Base-by-base conservation (phyloP, 1,140 invertebrate species). In the Sipha flava region DNA sequence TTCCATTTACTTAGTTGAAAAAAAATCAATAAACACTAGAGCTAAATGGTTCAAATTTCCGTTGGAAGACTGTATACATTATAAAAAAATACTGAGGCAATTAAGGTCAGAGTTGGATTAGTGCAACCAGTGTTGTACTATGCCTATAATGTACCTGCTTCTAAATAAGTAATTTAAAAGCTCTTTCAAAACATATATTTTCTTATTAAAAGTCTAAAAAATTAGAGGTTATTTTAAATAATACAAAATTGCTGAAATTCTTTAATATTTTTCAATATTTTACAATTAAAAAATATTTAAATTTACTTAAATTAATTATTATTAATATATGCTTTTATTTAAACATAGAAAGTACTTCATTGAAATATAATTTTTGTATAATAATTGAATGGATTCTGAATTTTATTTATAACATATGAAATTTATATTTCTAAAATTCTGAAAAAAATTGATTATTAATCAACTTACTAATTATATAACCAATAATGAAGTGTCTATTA, bases 91-190 rank as follows among this genome's bases (percentile, higher is more conserved):
- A 73, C 37, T 9, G 29, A 52, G 29, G 47, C n/a, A 73, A 73
- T 73, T 73, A 49, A 73, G 47, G 70, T 54, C 70, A 73, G 70
- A 73, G 52, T 49, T 49, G 70, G 70, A 73, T 73, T 73, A 73
- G 70, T 73, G 70, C 47, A 73, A 73, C 70, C 29, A 73, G 70
- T 73, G 45, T 54, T 47, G 43, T 47, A 18, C 5, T 52, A 23
- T 52, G 7, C 5, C 2, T 52, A 6, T 47, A 47, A 2, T 47
- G n/a, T 52, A 49, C 47, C n/a, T n/a, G 23, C 34, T 66, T 5
- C n/a, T 29, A 29, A 9, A 40, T 10, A 14, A 12, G 66, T 45
- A 68, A 45, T 68, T 45, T 45, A 68, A 68, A 45, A 68, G 45
- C 6, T 7, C 21, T 52, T 68, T 68, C 3, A 23, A 68, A 7